phyloP scores from a whole-genome alignment of 2,797 vertebrate species.

The Pogoniulus pusillus region DNA sequence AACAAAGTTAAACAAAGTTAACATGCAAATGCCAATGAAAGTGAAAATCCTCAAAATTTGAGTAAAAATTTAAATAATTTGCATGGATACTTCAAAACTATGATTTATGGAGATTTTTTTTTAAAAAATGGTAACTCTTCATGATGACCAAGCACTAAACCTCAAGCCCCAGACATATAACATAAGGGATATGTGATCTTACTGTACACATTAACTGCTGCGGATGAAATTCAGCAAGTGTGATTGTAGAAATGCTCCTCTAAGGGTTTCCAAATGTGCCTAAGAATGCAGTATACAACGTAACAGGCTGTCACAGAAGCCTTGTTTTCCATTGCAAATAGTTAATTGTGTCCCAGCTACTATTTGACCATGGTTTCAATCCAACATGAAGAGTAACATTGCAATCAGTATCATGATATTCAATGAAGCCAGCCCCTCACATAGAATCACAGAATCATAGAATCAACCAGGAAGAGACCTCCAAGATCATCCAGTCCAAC shows the following conservation, averaged over 20 bases:
- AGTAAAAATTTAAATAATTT: not conserved
- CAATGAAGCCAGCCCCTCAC: no score
- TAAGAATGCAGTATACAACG: not conserved
- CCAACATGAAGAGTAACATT: not conserved
- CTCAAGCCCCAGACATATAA: not conserved
- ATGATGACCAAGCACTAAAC: not conserved
- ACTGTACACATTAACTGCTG: not conserved
- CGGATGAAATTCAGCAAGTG: not conserved
- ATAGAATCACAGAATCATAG: no score
- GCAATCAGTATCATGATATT: not conserved
- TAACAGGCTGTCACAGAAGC: not conserved
- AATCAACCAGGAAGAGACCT: no score
- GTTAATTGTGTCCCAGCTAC: not conserved
- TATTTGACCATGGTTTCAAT: not conserved
- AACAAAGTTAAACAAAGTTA: no score
- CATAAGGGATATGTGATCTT: fast-evolving
- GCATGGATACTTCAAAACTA: not conserved
- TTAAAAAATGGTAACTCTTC: not conserved
- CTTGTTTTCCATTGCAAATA: not conserved
- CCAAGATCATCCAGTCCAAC: no score
- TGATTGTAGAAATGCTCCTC: not conserved
- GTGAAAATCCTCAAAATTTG: not conserved
- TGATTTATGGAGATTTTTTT: not conserved
- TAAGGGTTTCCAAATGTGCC: not conserved
- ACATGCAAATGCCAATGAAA: not conserved